A percentile compares a stretch with the other conserved stretches of the same genome.
Conservation (phyloP, 2,888 invertebrate genomes). For the Eupithecia vulgata region DNA sequence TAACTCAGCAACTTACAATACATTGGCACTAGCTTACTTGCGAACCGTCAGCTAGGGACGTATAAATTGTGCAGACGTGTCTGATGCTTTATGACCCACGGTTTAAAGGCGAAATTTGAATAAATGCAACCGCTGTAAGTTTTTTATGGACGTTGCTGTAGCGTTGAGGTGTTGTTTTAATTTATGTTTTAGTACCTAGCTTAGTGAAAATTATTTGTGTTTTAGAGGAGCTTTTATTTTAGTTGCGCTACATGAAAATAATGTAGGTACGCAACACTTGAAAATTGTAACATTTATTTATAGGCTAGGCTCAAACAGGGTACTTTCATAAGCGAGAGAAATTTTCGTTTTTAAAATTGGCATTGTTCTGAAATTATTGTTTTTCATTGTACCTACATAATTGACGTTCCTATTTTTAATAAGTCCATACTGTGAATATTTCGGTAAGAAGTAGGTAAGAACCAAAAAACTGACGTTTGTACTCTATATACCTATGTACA, state of each 20-base stretch:
- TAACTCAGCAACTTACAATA: not conserved
- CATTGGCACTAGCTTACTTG: slow-evolving; percentile 23
- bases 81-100: slow-evolving; percentile 28
- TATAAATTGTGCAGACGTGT: slow-evolving; percentile 28
- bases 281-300: no score
- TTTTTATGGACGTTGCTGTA: slow-evolving; percentile 1
- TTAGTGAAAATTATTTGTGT: not conserved
- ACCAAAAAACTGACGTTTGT: not conserved
- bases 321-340: no score
- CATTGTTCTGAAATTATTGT: no score
- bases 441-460: not conserved
- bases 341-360: no score
- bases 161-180: slow-evolving; percentile 2
- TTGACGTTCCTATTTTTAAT: no score
- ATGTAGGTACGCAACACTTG: not conserved
- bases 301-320: no score
- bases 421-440: no score
- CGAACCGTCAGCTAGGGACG: slow-evolving; percentile 33
- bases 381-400: no score
- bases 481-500: not conserved
- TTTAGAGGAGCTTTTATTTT: not conserved
- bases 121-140: slow-evolving; percentile 13
- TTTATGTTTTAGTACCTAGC: slow-evolving; percentile 1
- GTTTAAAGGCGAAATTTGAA: slow-evolving; percentile 26
- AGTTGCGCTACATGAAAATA: not conserved